Conservation (phyloP, 64 coral and sea anemone species). For the Actinia equina region DNA sequence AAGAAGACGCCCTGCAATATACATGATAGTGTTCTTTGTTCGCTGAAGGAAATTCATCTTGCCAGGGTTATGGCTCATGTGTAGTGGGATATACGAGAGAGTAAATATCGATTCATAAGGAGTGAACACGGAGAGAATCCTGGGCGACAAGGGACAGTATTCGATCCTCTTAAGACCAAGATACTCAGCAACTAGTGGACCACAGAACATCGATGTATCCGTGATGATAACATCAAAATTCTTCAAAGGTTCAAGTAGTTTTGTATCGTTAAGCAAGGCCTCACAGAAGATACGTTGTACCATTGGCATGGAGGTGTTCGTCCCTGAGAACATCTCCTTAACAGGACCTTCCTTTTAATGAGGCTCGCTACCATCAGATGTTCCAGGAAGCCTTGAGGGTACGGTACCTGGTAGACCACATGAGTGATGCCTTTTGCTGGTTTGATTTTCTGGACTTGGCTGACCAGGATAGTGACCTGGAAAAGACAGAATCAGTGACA, state of each 20-base stretch:
- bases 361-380: not conserved
- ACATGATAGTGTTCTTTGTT: constrained; percentile 14
- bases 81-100: constrained; percentile 28
- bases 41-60: constrained; percentile 57
- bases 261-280: constrained; percentile 2
- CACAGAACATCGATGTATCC: not conserved
- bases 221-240: not conserved
- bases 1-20: not conserved
- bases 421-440: constrained; percentile 31
- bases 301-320: not conserved
- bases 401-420: constrained; percentile 37
- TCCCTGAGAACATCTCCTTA: not conserved
- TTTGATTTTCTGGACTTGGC: not conserved
- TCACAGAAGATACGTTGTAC: not conserved
- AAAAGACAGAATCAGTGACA: not conserved
- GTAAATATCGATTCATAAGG: not conserved
- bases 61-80: not conserved
- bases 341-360: not conserved
- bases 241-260: not conserved
- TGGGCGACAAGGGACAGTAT: not conserved
- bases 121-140: not conserved
- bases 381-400: constrained; percentile 25
- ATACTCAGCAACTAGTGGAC: not conserved
- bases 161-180: not conserved
- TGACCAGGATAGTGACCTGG: constrained; percentile 19